Base-by-base conservation (phyloP, 1,140 invertebrate genomes). In the Hormaphis cornu region DNA sequence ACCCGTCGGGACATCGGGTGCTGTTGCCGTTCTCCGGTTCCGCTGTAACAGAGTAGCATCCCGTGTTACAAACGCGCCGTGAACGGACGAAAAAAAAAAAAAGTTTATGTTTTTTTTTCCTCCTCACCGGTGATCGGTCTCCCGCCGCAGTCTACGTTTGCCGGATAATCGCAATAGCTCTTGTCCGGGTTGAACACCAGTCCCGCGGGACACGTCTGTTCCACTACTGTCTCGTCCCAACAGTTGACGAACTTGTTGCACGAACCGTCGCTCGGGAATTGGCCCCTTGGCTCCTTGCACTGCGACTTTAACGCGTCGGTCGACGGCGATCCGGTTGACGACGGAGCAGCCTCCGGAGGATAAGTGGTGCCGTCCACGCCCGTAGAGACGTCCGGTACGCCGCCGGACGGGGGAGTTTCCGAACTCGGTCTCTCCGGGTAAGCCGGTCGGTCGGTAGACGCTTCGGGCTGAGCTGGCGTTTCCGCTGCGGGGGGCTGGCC, bases 211-310 rank as follows among this genome's bases (percentile, higher is more conserved):
- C 86, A 88, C 12, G 81, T 79, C 74, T 87, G 83, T 72, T 87
- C 86, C 7, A 84, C 77, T 0, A 82, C 84, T 44, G 81, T 79
- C 1, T 84, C 86, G 72, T 87, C 85, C 86, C 86, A 88, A 71
- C 86, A 88, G 74, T 87, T 87, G 0, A 87, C 71, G 74, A 84
- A 88, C 73, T 81, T 83, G 24, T 81, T 81, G 74, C 86, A 87
- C 10, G 80, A 79, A 10, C 78, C 82, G 1, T 79, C 78, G 26
- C 83, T 84, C 0, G 84, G 80, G 70, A 86, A 86, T 74, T 86
- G 84, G 24, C 85, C 83, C 44, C 84, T 72, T 1, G 74, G 69
- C 18, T 63, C 76, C 8, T 71, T 73, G 46, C 75, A 76, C 50
- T 72, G 70, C 22, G 72, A 61, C 22, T 44, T 54, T 53, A 71